phyloP scores from a whole-genome alignment of 2,888 invertebrate genomes.

The Vanessa cardui region DNA sequence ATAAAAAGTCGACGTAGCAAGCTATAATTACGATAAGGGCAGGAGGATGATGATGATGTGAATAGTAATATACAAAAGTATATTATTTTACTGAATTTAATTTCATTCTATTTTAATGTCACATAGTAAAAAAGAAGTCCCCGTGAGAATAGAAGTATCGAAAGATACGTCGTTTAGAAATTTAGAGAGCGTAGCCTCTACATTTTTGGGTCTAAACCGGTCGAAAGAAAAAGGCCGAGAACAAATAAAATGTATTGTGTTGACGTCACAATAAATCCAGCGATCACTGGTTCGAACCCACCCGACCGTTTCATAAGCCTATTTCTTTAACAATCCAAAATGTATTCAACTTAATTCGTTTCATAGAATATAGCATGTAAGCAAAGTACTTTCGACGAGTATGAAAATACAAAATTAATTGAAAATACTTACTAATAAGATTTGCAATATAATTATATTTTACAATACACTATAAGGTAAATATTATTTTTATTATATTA shows the following conservation, averaged over 20 bases:
- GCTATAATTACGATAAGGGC: no score
- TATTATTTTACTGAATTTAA: no score
- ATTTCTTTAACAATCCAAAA: not conserved
- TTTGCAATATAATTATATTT: no score
- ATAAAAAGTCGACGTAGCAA: no score
- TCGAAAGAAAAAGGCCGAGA: slow-evolving; percentile 9
- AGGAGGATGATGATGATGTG: no score
- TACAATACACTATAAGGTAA: no score
- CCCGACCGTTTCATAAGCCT: slow-evolving; percentile 4
- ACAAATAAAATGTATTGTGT: slow-evolving; percentile 25
- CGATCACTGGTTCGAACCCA: not conserved
- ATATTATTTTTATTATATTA: no score
- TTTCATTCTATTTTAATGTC: no score
- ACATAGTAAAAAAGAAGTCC: not conserved
- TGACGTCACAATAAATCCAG: slow-evolving; percentile 17
- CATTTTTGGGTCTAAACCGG: slow-evolving; percentile 1
- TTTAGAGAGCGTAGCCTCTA: not conserved
- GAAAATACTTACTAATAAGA: no score
- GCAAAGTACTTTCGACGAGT: not conserved
- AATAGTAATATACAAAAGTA: no score
- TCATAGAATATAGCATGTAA: not conserved
- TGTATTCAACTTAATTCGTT: not conserved
- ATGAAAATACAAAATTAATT: not conserved
- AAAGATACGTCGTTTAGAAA: not conserved
- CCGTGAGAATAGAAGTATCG: not conserved